phyloP scores from a whole-genome alignment of 2,888 invertebrate genomes.

The Drosophila mulleri region DNA sequence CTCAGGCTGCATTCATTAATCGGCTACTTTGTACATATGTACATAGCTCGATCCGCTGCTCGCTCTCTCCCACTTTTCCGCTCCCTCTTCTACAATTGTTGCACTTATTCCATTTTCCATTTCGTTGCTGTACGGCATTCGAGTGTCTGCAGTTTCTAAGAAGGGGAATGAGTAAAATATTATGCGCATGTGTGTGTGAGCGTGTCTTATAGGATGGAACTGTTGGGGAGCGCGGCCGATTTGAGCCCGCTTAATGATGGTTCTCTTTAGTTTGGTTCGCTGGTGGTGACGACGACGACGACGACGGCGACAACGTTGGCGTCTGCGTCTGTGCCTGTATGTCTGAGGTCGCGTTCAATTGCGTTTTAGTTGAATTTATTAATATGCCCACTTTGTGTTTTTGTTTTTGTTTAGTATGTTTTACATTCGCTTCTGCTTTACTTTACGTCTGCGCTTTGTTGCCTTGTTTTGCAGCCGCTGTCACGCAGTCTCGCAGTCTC shows the following conservation, averaged over 20 bases:
- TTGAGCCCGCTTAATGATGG: slow-evolving; percentile 72
- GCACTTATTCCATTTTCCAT: slow-evolving; percentile 70
- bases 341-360: slow-evolving; percentile 66
- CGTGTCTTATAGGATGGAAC: slow-evolving; percentile 3
- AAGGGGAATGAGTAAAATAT: slow-evolving; percentile 42
- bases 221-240: slow-evolving; percentile 55
- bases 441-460: slow-evolving; percentile 47
- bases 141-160: slow-evolving; percentile 40
- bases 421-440: slow-evolving; percentile 40
- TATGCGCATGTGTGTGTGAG: slow-evolving; percentile 14
- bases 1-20: slow-evolving; percentile 41
- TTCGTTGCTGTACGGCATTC: slow-evolving; percentile 43
- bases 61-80: slow-evolving; percentile 29
- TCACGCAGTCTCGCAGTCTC: slow-evolving; percentile 43
- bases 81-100: slow-evolving; percentile 51
- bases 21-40: slow-evolving; percentile 47
- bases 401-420: slow-evolving; percentile 25
- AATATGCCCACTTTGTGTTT: slow-evolving; percentile 61
- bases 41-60: slow-evolving; percentile 30
- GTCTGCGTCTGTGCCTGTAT: slow-evolving; percentile 27
- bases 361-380: slow-evolving; percentile 72
- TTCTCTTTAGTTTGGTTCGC: slow-evolving; percentile 48
- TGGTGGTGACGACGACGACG: slow-evolving; percentile 24
- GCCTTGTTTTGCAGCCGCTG: slow-evolving; percentile 51
- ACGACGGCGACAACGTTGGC: slow-evolving; percentile 28